Evolutionary conservation across 2,888 invertebrate genomes (phyloP).

Genomic region (Platypus cylindrus): DNA sequence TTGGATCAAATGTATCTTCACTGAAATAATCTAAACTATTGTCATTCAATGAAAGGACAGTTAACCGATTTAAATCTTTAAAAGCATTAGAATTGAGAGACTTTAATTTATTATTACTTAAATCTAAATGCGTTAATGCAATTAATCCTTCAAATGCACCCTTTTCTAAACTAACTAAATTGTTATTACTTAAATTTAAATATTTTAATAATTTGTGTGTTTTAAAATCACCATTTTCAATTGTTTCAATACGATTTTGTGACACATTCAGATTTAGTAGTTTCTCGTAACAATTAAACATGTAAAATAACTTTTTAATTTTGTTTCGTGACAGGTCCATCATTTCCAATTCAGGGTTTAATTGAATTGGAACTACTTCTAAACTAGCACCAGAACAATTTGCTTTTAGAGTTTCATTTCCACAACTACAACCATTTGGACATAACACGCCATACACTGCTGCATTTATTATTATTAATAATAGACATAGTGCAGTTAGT

Average conservation of each 20-base stretch:
- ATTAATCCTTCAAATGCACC: constrained; percentile 64
- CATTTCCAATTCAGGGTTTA: constrained; percentile 74
- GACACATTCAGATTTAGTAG: constrained; percentile 72
- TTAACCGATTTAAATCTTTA: constrained; percentile 59
- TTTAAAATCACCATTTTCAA: constrained; percentile 74
- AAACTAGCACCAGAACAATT: constrained; percentile 67
- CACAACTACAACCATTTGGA: constrained; percentile 69
- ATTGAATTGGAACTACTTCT: constrained; percentile 76
- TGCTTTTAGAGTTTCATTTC: constrained; percentile 64
- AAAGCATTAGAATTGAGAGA: constrained; percentile 64
- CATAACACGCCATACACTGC: constrained; percentile 40
- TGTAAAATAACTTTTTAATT: constrained; percentile 64
- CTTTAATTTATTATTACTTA: constrained; percentile 67
- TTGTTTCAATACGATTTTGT: constrained; percentile 62
- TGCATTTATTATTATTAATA: constrained; percentile 31
- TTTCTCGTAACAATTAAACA: constrained; percentile 68
- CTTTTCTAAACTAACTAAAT: constrained; percentile 55
- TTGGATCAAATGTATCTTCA: constrained; percentile 54
- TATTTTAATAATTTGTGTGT: constrained; percentile 59
- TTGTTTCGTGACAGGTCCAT: constrained; percentile 76
- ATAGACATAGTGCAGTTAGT: constrained; percentile 33
- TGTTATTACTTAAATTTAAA: constrained; percentile 67
- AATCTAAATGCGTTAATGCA: constrained; percentile 52
- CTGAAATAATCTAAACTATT: constrained; percentile 65
- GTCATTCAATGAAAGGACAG: constrained; percentile 60